A percentile compares a stretch with the other conserved stretches of the same genome.
Conservation (phyloP, 2,888 invertebrate genomes). For the Sepiola atlantica region DNA sequence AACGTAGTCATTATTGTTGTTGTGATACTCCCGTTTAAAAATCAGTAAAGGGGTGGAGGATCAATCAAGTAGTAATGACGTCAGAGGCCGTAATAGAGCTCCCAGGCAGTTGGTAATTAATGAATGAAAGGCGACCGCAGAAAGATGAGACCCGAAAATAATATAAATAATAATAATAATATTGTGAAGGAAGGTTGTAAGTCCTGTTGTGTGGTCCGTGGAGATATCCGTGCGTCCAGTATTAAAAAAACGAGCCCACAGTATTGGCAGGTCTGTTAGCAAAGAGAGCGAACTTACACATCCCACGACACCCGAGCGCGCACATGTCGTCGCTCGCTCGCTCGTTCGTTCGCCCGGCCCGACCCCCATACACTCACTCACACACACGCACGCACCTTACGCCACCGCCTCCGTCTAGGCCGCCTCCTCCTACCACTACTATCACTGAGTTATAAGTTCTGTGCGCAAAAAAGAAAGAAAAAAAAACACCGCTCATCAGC, state of each 20-base stretch:
- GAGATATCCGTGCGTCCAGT: not conserved
- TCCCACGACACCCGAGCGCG: not conserved
- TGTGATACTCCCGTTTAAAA: not conserved
- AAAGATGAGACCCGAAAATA: not conserved
- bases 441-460: not conserved
- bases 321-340: too few species aligned
- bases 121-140: not conserved
- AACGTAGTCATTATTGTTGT: not conserved
- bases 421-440: not conserved
- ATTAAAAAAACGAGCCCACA: not conserved
- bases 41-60: too few species aligned
- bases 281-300: not conserved
- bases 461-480: not conserved
- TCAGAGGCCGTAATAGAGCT: not conserved
- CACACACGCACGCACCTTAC: not conserved
- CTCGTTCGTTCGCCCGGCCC: not conserved
- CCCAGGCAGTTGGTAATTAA: not conserved
- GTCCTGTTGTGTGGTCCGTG: not conserved
- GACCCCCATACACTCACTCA: not conserved
- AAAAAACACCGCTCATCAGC: not conserved
- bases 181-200: not conserved
- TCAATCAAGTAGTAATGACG: not conserved
- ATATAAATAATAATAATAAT: not conserved
- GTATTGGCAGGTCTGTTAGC: conserved; percentile 2
- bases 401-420: not conserved